Percentiles rank a stretch among this genome's conserved stretches.
These are phyloP conservation scores for Neuroscelio doddi DNA, from an alignment of 2,888 invertebrate genomes.

Conservation along the genomic window DNA sequence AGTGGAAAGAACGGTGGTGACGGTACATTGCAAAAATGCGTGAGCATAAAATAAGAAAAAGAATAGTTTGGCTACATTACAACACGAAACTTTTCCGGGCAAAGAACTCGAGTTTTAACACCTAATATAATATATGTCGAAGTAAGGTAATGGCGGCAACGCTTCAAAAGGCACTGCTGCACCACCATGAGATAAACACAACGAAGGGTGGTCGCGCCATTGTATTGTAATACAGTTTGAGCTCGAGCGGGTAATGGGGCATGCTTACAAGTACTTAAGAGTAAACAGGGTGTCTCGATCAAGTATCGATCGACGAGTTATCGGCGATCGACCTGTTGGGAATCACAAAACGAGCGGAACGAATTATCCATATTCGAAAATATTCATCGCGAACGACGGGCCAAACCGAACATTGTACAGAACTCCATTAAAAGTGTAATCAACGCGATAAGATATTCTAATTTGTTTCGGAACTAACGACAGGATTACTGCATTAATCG, in stretches of 20 bases:
- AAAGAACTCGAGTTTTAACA: conserved; percentile 17
- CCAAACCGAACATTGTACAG: conserved; percentile 10
- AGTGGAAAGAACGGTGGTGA: too few species aligned
- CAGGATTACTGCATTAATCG: not conserved
- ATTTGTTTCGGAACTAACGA: not conserved
- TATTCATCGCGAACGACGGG: conserved; percentile 14
- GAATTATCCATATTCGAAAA: conserved; percentile 28
- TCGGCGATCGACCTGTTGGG: conserved; percentile 29
- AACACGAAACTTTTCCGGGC: too few species aligned
- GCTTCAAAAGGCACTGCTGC: conserved; percentile 27
- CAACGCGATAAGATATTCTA: conserved; percentile 14
- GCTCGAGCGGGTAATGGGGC: conserved; percentile 60
- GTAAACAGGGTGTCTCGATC: conserved; percentile 57
- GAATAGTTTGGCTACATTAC: too few species aligned
- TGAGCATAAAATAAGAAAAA: too few species aligned
- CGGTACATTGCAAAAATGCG: too few species aligned
- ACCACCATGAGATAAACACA: conserved; percentile 19
- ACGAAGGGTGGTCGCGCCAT: conserved; percentile 51
- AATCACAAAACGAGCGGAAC: conserved; percentile 35
- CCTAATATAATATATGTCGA: conserved; percentile 18
- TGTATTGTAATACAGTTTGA: conserved; percentile 66
- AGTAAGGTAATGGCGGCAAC: conserved; percentile 18
- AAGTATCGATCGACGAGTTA: conserved; percentile 47
- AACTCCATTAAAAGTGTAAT: conserved; percentile 11
- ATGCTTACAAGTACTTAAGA: conserved; percentile 64